Conservation (phyloP, 2,888 invertebrate species). For the Ephialtes manifestator region DNA sequence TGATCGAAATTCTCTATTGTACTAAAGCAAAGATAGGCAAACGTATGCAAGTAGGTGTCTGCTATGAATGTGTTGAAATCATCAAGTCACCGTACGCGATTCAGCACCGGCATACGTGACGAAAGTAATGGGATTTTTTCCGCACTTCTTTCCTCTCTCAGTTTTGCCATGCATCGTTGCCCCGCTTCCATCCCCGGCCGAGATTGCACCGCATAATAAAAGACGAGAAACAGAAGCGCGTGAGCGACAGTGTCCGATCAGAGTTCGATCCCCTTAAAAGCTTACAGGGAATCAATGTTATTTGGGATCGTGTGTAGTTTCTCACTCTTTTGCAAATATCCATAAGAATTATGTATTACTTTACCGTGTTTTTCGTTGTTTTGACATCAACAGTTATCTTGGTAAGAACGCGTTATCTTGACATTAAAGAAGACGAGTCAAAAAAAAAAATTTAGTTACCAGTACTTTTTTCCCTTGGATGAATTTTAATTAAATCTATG, state of each 20-base stretch:
- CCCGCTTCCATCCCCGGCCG: conserved; percentile 2
- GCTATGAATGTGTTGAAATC: background rate
- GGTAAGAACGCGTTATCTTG: conserved; percentile 31
- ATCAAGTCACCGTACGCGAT: background rate
- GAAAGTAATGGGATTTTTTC: conserved; percentile 66
- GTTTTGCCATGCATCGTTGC: background rate
- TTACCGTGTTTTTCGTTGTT: conserved; percentile 13
- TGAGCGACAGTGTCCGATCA: conserved; percentile 58
- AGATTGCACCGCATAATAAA: conserved; percentile 50
- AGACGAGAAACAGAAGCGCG: conserved; percentile 51
- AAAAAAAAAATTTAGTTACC: too few relatives aligned
- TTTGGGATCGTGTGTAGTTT: background rate
- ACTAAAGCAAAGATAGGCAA: conserved; percentile 1
- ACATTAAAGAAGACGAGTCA: too few relatives aligned
- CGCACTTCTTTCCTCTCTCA: conserved; percentile 9
- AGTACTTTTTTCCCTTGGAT: too few relatives aligned
- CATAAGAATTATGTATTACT: conserved; percentile 24
- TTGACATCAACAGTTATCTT: conserved; percentile 17
- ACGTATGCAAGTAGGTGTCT: background rate
- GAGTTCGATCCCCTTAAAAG: conserved; percentile 15
- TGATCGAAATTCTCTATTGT: conserved; percentile 59
- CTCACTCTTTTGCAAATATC: background rate
- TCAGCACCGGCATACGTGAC: conserved; percentile 45
- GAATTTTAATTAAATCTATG: too few relatives aligned
- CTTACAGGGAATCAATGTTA: conserved; percentile 8